Evolutionary conservation across 2,113 vertebrate genomes (phyloP), one percentile per base, ranked within the genome.

Genomic region (Chauna torquata): DNA sequence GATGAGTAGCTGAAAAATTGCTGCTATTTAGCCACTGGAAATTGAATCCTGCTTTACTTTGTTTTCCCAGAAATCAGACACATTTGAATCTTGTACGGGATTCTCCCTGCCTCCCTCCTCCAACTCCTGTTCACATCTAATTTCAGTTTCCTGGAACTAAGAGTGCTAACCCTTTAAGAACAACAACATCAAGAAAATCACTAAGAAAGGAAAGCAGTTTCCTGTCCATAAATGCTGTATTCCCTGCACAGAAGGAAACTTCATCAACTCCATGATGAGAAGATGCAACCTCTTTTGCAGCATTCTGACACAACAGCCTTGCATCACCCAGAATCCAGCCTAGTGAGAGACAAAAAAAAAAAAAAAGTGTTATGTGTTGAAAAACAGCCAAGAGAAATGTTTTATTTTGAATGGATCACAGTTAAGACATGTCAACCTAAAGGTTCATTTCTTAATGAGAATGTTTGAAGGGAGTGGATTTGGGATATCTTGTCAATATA

Each of bases 251-350:
- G 25, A 76, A 54, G 28, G 59, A 81, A 95, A 66, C 62, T 77
- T 71, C 91, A 96, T 50, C 91, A 94, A 44, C 82, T 88, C 49
- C 30, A 23, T 45, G 70, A 47, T 12, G 75, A 78, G 80, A 65
- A 88, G 80, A 91, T 54, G 70, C 25, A 94, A 65, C 34, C 16
- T 83, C 78, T 84, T 92, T 38, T 55, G 72, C 82, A 90, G 89
- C 22, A 18, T 86, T 70, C 75, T 79, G 77, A 64, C 38, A 34
- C 2, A 11, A 78, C 78, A 93, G 55, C n/a, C 45, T 85, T 76
- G 58, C 65, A 93, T 83, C 42, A 91, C 69, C 68, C 85, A 65
- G 52, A 83, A 74, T 72, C 45, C 96, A 97, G 57, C 89, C 95
- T 95, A 88, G 36, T 11, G 88, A 87, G 66, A 11, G 13, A 59